Conservation (phyloP, 2,888 invertebrate genomes). For the Embidobia sp. region DNA sequence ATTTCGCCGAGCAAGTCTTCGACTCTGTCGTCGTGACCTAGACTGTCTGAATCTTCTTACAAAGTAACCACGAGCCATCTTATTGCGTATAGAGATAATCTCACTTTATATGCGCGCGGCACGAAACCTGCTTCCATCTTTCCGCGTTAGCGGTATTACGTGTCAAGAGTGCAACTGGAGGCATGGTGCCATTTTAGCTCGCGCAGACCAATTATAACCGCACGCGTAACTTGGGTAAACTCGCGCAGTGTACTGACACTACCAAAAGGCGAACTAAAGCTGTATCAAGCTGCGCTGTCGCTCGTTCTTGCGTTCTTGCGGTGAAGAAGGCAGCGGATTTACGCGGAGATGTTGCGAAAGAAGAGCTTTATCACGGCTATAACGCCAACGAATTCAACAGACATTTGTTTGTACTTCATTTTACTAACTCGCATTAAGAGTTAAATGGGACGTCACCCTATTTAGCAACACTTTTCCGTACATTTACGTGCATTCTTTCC, state of each 20-base stretch:
- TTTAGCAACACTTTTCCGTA: conserved; percentile 5
- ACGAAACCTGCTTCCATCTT: conserved; percentile 67
- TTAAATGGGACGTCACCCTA: conserved; percentile 22
- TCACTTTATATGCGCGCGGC: conserved; percentile 68
- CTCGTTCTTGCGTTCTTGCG: conserved; percentile 29
- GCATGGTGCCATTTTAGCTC: conserved; percentile 51
- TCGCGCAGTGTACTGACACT: conserved; percentile 50
- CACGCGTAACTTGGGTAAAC: conserved; percentile 62
- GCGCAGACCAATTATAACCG: conserved; percentile 64
- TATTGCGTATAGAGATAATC: conserved; percentile 66
- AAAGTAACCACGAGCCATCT: conserved; percentile 62
- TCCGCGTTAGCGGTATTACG: conserved; percentile 68
- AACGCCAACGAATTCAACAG: conserved; percentile 35
- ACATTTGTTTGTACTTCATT: conserved; percentile 37
- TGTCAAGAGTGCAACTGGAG: conserved; percentile 67
- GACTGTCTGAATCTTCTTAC: conserved; percentile 41
- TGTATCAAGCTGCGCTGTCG: conserved; percentile 50
- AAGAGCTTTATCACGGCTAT: conserved; percentile 40
- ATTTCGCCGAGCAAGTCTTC: conserved; percentile 42
- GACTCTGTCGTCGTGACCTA: conserved; percentile 40
- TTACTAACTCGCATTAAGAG: conserved; percentile 27
- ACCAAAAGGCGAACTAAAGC: conserved; percentile 54
- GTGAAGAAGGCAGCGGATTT: conserved; percentile 28
- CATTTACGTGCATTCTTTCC: no score
- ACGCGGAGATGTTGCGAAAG: conserved; percentile 32